Conservation (phyloP, 2,888 invertebrate species). For the Cistogaster globosa region DNA sequence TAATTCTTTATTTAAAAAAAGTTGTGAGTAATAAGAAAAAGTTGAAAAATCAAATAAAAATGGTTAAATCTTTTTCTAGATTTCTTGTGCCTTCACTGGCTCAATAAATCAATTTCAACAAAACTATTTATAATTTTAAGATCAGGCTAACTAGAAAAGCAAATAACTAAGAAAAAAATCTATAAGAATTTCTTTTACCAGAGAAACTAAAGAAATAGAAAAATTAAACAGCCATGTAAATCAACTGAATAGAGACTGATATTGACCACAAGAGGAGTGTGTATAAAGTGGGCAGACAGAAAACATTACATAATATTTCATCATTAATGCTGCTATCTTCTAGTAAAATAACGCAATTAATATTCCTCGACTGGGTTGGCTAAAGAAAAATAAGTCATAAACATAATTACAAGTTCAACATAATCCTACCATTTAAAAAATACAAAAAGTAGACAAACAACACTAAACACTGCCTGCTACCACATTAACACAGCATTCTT, state of each 20-base stretch:
- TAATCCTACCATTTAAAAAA: background rate
- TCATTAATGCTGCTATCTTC: too few relatives aligned
- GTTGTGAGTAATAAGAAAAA: constrained; percentile 25
- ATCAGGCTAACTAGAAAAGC: constrained; percentile 38
- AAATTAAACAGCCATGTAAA: background rate
- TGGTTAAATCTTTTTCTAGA: background rate
- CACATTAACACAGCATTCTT: too few relatives aligned
- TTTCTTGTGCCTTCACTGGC: background rate
- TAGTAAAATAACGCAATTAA: background rate
- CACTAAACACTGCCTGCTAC: too few relatives aligned
- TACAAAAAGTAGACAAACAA: too few relatives aligned
- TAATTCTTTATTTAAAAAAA: background rate
- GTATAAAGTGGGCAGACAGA: too few relatives aligned
- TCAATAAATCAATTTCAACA: constrained; percentile 12
- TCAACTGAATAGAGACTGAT: background rate
- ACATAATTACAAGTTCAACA: constrained; percentile 22
- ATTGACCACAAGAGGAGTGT: background rate
- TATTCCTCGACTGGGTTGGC: background rate
- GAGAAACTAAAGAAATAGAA: background rate
- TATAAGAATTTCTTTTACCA: constrained; percentile 24
- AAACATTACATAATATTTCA: too few relatives aligned
- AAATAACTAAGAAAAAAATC: constrained; percentile 6
- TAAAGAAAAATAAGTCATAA: constrained; percentile 7
- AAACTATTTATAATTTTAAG: constrained; percentile 31
- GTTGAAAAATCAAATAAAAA: background rate